Evolutionary conservation across 2,888 invertebrate species (phyloP).

Genomic region (Palloptera scutellata): DNA sequence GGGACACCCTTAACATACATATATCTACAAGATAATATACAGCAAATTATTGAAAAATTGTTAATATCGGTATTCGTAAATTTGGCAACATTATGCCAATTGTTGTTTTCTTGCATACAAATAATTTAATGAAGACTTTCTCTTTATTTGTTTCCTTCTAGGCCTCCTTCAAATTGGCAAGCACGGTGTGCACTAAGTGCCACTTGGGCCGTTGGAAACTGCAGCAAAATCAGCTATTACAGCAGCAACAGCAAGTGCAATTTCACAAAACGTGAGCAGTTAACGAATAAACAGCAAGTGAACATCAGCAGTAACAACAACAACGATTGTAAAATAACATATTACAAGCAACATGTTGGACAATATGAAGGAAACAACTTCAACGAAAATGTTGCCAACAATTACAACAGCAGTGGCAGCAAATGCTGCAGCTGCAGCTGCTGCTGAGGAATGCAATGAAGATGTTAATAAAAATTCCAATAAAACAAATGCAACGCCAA

Average conservation of each 20-base stretch:
- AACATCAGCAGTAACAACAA: slow-evolving; percentile 13
- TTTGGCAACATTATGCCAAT: too few species aligned
- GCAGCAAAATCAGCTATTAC: slow-evolving; percentile 21
- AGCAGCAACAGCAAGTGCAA: slow-evolving; percentile 32
- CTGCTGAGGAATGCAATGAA: slow-evolving; percentile 33
- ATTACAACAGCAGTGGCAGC: slow-evolving; percentile 37
- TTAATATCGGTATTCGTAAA: too few species aligned
- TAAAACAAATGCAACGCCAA: slow-evolving; percentile 39
- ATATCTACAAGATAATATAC: too few species aligned
- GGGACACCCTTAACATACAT: too few species aligned
- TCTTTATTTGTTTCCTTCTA: slow-evolving; percentile 37
- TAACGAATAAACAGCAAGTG: slow-evolving; percentile 33
- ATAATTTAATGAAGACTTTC: slow-evolving; percentile 21
- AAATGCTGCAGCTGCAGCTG: slow-evolving; percentile 39
- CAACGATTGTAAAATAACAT: slow-evolving; percentile 19
- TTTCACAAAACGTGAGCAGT: slow-evolving; percentile 42
- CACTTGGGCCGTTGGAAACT: slow-evolving; percentile 30
- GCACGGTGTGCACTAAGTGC: slow-evolving; percentile 35
- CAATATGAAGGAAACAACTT: slow-evolving; percentile 38
- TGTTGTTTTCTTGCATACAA: too few species aligned
- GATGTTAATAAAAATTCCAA: slow-evolving; percentile 44
- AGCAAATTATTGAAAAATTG: too few species aligned
- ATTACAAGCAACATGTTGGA: slow-evolving; percentile 39
- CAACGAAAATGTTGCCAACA: slow-evolving; percentile 37
- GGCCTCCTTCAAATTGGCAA: slow-evolving; percentile 41